Base-by-base conservation (phyloP, 2,888 invertebrate species). In the Sarcophaga carnaria region DNA sequence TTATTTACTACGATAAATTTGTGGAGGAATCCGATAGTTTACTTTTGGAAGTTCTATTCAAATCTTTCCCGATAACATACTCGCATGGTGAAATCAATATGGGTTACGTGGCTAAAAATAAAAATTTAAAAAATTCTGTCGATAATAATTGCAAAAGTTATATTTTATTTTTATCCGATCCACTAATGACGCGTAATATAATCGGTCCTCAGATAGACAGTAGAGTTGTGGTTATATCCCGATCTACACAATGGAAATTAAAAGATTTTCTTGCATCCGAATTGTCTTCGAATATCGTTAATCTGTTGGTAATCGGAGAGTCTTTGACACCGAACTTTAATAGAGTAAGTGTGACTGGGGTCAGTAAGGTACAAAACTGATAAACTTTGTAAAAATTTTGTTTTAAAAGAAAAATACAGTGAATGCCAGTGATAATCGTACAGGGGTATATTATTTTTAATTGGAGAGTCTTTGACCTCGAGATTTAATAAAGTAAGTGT, bases 241-340 rank as follows among this genome's bases (percentile, higher is more conserved):
- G 95, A 89, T 96, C 96, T 2, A 95, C 96, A 0, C 96, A 96
- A 90, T 97, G 96, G 96, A 95, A 95, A 45, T 95, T 97, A 1
- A 95, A 95, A 81, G 96, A 96, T 90, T 97, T 96, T 93, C 91
- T 97, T 22, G 93, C 94, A 0, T 95, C 95, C 27, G 94, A 95
- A 72, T 86, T 93, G 3, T 95, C 97, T 0, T 95, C 95, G 89
- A 94, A 94, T 91, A 96, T 96, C 90, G 94, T 96, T 0, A 96
- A 97, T 93, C 93, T 97, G 49, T 93, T 97, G 78, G 94, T 97
- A 0, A 94, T 97, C 80, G 95, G 95, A 0, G 95, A 96, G 90
- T 96, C 96, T 17, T 94, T 95, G 76, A 95, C 95, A 89, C 93
- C 94, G 74, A 94, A 93, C 76, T 90, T 91, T 17, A 90, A 92